A percentile compares a stretch with the other conserved stretches of the same genome.
Evolutionary conservation across 53 echinoderm and acorn worm species (phyloP).

Genomic region (Temnopleurus reevesii): DNA sequence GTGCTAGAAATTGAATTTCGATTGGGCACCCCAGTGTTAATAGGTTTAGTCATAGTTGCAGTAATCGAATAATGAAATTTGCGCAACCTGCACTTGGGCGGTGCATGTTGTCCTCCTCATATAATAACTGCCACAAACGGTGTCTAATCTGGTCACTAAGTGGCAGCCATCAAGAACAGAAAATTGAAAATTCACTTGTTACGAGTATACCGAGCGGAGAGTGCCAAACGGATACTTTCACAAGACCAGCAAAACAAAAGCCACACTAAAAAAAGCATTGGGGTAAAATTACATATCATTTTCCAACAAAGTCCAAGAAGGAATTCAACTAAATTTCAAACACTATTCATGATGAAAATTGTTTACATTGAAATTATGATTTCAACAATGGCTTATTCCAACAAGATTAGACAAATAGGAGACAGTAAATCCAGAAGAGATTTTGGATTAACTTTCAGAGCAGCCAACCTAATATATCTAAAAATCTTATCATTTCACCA

Average conservation of each 20-base stretch:
- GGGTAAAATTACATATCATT: too few species aligned
- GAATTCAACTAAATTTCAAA: too few species aligned
- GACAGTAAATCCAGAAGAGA: too few species aligned
- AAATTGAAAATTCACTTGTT: neutral
- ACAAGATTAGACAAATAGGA: too few species aligned
- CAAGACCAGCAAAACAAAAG: neutral
- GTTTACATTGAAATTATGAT: too few species aligned
- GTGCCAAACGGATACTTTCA: neutral
- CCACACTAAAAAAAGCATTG: neutral
- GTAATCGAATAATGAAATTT: slow-evolving; percentile 56
- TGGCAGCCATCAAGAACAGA: neutral
- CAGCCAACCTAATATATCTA: too few species aligned
- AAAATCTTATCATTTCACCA: too few species aligned
- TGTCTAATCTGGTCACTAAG: neutral
- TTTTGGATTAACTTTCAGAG: too few species aligned
- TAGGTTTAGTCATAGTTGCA: slow-evolving; percentile 52
- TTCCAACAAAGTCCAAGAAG: too few species aligned
- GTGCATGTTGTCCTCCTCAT: neutral
- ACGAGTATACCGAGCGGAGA: neutral
- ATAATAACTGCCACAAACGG: slow-evolving; percentile 26
- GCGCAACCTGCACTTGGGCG: slow-evolving; percentile 23
- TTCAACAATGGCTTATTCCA: too few species aligned
- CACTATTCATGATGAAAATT: too few species aligned
- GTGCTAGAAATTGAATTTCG: slow-evolving; percentile 50
- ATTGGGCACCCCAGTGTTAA: slow-evolving; percentile 52